These are phyloP conservation scores for Andrena praecox DNA, from an alignment of 2,888 invertebrate species.

Conservation along the genomic window DNA sequence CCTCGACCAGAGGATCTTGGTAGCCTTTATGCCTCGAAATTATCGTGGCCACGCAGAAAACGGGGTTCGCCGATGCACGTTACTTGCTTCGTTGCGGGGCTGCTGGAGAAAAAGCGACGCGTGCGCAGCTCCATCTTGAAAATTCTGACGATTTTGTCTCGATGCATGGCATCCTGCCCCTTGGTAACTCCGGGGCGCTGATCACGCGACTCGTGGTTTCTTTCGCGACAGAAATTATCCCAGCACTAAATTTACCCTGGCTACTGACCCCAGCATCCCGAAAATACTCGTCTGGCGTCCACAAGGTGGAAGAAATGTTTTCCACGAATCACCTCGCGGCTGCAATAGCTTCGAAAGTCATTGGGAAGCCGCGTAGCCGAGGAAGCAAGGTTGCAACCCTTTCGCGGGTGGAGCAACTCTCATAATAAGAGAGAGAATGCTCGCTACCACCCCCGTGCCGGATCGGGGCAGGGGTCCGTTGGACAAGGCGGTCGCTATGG, in stretches of 20 bases:
- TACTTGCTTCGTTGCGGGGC: not conserved
- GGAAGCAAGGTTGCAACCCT: slow-evolving; percentile 69
- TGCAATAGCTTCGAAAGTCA: slow-evolving; percentile 36
- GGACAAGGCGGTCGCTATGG: slow-evolving; percentile 83
- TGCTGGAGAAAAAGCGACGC: not conserved
- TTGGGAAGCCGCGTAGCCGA: slow-evolving; percentile 13
- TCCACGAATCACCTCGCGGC: slow-evolving; percentile 1
- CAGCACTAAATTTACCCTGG: not conserved
- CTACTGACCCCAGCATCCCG: not conserved
- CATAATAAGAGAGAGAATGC: slow-evolving; percentile 76
- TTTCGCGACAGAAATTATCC: no score
- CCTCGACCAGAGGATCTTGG: slow-evolving; percentile 24
- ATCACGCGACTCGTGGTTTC: no score
- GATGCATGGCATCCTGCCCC: no score
- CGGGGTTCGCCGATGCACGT: not conserved
- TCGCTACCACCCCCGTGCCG: slow-evolving; percentile 54
- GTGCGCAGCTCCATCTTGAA: not conserved
- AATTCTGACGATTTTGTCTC: not conserved
- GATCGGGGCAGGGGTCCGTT: slow-evolving; percentile 71
- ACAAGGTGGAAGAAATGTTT: slow-evolving; percentile 7
- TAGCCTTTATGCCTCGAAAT: slow-evolving; percentile 54
- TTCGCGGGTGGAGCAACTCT: slow-evolving; percentile 72
- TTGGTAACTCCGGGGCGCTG: no score
- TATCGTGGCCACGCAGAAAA: slow-evolving; percentile 35
- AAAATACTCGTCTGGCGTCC: not conserved